A percentile compares a stretch with the other conserved stretches of the same genome.
Evolutionary conservation across 1,140 invertebrate species (phyloP).

Genomic region (Drosophila sulfurigaster): DNA sequence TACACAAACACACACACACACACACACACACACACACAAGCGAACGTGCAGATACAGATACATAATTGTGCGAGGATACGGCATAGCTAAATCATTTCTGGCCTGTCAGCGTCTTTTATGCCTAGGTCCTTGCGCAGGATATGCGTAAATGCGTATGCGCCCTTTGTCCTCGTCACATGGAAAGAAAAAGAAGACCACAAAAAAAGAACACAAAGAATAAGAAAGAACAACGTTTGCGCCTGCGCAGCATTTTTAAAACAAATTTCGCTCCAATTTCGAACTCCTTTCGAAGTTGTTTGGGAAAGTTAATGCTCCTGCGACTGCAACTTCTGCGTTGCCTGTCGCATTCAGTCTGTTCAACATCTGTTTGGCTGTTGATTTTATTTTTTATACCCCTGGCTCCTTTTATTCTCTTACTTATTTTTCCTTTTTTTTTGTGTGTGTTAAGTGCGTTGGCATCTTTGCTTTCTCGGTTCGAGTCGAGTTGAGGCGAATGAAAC

Average conservation of each 20-base stretch:
- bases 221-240: constrained; percentile 54
- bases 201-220: constrained; percentile 25
- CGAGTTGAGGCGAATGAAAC: constrained; percentile 54
- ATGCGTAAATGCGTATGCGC: constrained; percentile 37
- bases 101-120: constrained; percentile 61
- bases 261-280: constrained; percentile 74
- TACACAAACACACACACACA: constrained; percentile 44
- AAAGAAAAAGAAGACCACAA: constrained; percentile 1
- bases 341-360: constrained; percentile 64
- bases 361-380: constrained; percentile 68
- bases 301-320: constrained; percentile 57
- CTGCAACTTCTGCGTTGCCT: background rate
- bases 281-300: constrained; percentile 50
- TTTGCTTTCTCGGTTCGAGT: constrained; percentile 71
- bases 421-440: constrained; percentile 29
- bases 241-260: constrained; percentile 67
- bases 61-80: constrained; percentile 30
- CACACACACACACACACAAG: too few species aligned
- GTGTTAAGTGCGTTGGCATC: constrained; percentile 71
- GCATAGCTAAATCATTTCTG: constrained; percentile 42
- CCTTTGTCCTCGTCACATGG: constrained; percentile 7
- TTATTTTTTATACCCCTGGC: constrained; percentile 45
- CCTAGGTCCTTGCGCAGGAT: constrained; percentile 45
- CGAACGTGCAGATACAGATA: constrained; percentile 3
- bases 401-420: constrained; percentile 18